phyloP scores from a whole-genome alignment of 92 coral and sea anemone genomes.

The Meandrina meandrites region DNA sequence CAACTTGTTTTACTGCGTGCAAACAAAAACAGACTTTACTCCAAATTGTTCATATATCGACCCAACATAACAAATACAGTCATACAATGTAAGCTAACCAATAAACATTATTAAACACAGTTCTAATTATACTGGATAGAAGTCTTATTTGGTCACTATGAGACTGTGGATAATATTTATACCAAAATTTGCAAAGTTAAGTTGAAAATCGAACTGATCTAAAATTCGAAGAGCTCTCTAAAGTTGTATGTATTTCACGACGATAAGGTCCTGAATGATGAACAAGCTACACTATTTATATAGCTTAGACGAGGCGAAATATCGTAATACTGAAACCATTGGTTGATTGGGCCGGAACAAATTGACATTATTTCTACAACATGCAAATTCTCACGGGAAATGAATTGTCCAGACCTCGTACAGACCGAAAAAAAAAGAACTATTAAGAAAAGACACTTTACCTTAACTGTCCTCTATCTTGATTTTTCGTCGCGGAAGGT shows the following conservation, averaged over 20 bases:
- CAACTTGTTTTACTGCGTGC: background rate
- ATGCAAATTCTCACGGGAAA: background rate
- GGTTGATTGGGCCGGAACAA: background rate
- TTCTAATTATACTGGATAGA: background rate
- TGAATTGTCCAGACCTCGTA: background rate
- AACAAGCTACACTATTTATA: background rate
- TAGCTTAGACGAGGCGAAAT: background rate
- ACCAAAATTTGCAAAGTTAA: background rate
- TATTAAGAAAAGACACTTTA: background rate
- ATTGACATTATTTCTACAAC: background rate
- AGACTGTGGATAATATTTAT: background rate
- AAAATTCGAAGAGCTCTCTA: background rate
- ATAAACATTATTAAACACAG: background rate
- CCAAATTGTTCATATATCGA: background rate
- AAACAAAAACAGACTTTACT: background rate
- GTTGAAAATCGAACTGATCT: background rate
- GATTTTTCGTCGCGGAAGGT: background rate
- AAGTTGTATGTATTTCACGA: background rate
- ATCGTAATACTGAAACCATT: background rate
- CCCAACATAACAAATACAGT: background rate
- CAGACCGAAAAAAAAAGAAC: background rate
- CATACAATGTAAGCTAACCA: background rate
- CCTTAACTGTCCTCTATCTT: background rate
- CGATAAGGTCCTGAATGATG: background rate
- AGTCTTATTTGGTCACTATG: background rate